These are phyloP conservation scores for Acyrthosiphon pisum DNA, from an alignment of 1,140 invertebrate genomes.

Conservation along the genomic window DNA sequence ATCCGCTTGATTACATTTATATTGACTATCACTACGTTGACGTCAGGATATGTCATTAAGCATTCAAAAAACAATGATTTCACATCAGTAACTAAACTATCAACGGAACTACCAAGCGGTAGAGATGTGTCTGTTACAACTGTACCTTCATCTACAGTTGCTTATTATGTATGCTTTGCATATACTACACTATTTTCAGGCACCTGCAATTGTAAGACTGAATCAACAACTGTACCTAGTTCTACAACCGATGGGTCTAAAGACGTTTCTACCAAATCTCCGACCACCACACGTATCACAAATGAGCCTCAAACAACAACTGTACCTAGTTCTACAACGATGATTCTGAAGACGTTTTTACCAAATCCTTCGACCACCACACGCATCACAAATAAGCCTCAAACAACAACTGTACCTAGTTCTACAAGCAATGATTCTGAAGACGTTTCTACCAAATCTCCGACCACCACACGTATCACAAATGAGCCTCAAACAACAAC, in stretches of 20 bases:
- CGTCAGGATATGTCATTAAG: neutral
- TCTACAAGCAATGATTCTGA: no score
- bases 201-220: neutral
- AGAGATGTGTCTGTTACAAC: neutral
- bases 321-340: no score
- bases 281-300: no score
- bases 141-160: neutral
- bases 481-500: no score
- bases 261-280: neutral
- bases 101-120: neutral
- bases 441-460: no score
- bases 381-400: no score
- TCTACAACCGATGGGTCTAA: neutral
- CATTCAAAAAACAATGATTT: neutral
- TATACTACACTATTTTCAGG: neutral
- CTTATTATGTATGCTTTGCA: neutral
- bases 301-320: no score
- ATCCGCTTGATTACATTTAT: neutral
- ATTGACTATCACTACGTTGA: neutral
- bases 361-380: no score
- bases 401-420: no score
- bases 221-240: neutral
- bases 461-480: no score
- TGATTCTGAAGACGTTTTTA: no score
- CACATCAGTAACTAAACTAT: neutral